Evolutionary conservation across 64 coral and sea anemone genomes (phyloP).

Genomic region (Actinia tenebrosa): DNA sequence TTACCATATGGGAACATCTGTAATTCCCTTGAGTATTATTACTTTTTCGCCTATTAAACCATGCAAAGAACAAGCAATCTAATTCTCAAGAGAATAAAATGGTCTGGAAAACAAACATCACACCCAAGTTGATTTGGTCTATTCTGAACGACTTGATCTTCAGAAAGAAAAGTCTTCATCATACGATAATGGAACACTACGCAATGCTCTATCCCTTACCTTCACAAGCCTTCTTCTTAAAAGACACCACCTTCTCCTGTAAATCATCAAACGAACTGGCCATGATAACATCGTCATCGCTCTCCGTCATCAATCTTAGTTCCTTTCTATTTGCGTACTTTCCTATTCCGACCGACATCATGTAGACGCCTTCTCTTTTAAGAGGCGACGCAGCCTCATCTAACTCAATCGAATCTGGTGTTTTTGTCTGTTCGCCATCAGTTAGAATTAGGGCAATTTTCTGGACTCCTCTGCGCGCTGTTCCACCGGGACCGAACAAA

Average conservation of each 20-base stretch:
- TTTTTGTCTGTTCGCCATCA: constrained; percentile 38
- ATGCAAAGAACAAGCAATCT: background rate
- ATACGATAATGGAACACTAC: background rate
- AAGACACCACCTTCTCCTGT: background rate
- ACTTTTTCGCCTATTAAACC: no score
- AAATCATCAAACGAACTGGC: constrained; percentile 32
- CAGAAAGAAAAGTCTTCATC: no score
- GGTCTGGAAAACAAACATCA: no score
- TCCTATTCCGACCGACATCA: constrained; percentile 34
- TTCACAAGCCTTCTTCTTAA: constrained; percentile 25
- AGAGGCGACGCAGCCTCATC: constrained; percentile 24
- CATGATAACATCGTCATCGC: constrained; percentile 38
- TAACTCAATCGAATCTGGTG: constrained; percentile 20
- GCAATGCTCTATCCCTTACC: background rate
- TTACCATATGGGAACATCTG: no score
- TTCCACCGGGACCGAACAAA: constrained; percentile 14
- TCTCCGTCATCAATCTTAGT: constrained; percentile 36
- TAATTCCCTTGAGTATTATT: no score
- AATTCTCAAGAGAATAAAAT: no score
- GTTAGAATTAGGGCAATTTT: constrained; percentile 45
- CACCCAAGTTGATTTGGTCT: no score
- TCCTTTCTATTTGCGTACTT: constrained; percentile 13
- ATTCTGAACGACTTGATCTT: no score
- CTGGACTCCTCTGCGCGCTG: constrained; percentile 28
- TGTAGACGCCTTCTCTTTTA: constrained; percentile 23